A percentile compares a stretch with the other conserved stretches of the same genome.
phyloP scores from a whole-genome alignment of 2,113 vertebrate genomes.

The Solenodon paradoxus region DNA sequence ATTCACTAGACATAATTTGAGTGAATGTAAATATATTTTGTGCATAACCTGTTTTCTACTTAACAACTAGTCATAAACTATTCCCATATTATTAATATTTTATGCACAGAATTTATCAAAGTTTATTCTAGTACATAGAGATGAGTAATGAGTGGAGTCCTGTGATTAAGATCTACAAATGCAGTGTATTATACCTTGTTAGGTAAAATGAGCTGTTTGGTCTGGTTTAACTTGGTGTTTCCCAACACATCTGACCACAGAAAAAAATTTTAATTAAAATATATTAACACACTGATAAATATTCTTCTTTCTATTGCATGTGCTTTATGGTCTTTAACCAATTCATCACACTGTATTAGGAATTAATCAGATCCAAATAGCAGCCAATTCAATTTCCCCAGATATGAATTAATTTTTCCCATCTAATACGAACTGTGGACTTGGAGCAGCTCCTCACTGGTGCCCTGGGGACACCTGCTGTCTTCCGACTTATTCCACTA shows the following conservation, averaged over 20 bases:
- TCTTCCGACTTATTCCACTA: neutral
- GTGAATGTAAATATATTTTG: neutral
- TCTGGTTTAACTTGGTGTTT: neutral
- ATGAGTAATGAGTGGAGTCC: neutral
- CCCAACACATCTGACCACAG: neutral
- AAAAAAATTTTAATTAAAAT: neutral
- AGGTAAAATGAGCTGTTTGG: neutral
- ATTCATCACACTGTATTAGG: neutral
- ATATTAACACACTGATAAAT: neutral
- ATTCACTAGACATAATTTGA: neutral
- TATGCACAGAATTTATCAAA: neutral
- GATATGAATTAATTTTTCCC: neutral
- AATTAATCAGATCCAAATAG: neutral
- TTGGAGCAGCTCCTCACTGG: neutral
- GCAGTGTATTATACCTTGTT: neutral
- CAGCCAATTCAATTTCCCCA: neutral
- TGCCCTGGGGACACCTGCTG: neutral
- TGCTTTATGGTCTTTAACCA: neutral
- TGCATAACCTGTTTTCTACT: neutral
- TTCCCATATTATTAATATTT: neutral
- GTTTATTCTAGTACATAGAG: neutral
- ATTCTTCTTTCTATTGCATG: neutral
- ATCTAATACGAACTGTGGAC: no score
- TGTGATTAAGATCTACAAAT: neutral
- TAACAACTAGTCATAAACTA: neutral